Base-by-base conservation (phyloP, 1,140 invertebrate species). In the Solen grandis region DNA sequence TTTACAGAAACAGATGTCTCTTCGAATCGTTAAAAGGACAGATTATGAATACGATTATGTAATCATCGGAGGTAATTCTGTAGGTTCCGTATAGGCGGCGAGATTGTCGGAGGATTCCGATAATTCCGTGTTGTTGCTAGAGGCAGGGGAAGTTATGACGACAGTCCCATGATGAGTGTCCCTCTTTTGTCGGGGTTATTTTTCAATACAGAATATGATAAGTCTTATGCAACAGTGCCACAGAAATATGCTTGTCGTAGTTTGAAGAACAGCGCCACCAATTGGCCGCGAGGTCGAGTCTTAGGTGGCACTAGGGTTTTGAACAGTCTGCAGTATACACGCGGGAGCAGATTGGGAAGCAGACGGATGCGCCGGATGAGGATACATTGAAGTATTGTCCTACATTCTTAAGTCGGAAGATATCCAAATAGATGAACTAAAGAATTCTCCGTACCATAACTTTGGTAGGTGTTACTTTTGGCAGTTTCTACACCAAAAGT, bases 101-200 rank as follows among this genome's bases (percentile, higher is more conserved):
- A 94, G 98, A 14, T 92, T 99, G 29, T 96, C 96, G 0, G 98
- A 99, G 86, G 90, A 94, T 82, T 87, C 88, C 0, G 74, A 95
- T 22, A 70, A 96, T 95, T 96, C 94, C 70, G 95, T 98, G 0
- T 92, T 98, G 1, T 91, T 98, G 0, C 86, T 98, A 78, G 97
- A 98, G 93, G 97, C 97, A 3, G 97, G 97, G 96, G 96, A 10
- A 96, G 97, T 91, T 97, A 98, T 92, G 97, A 96, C 0, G 96
- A 97, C 89, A 95, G 97, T 81, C 96, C 96, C 0, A 96, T 97
- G 86, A 57, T 85, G 5, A 38, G 74, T 50, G 57, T 87, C 13
- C 88, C 88, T 19, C 1, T 83, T 4, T 22, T 79, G n/a, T 69
- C 82, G 46, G 54, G 22, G 22, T n/a, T n/a, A 16, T 31, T 54